Conservation (phyloP, 2,113 vertebrate species). For the Ancistrus triradiatus region DNA sequence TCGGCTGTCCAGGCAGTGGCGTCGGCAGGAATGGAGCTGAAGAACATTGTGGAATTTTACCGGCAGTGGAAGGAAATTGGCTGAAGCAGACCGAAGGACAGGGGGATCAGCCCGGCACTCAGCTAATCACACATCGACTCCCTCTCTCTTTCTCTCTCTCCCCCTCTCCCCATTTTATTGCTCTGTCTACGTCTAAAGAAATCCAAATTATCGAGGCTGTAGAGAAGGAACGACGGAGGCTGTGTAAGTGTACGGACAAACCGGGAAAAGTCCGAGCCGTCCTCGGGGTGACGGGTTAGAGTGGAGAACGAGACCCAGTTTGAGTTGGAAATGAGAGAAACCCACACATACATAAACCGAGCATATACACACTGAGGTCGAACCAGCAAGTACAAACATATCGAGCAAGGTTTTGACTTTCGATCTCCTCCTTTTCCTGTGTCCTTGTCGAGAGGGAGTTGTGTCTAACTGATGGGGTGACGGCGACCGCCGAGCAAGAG, state of each 20-base stretch:
- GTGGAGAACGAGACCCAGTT: conserved; percentile 40
- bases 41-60: conserved; percentile 91
- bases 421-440: conserved; percentile 45
- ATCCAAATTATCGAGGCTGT: conserved; percentile 46
- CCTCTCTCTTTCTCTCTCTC: conserved; percentile 60
- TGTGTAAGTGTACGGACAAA: conserved; percentile 13
- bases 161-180: conserved; percentile 64
- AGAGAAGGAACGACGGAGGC: conserved; percentile 32
- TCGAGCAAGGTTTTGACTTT: conserved; percentile 60
- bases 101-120: conserved; percentile 57
- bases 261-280: conserved; percentile 46
- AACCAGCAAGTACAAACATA: too few species aligned
- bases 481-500: conserved; percentile 25
- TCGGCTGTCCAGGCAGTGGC: conserved; percentile 80
- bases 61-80: conserved; percentile 98
- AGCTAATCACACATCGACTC: conserved; percentile 71
- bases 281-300: conserved; percentile 40
- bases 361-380: too few species aligned
- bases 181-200: conserved; percentile 60
- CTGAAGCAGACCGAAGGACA: conserved; percentile 67
- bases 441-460: conserved; percentile 46
- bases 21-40: conserved; percentile 83
- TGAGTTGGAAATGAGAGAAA: conserved; percentile 50
- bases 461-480: conserved; percentile 29
- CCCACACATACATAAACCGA: conserved; percentile 50